Evolutionary conservation across 2,113 vertebrate genomes (phyloP), one percentile per base, ranked within the genome.

Genomic region (Neolamprologus sp.): DNA sequence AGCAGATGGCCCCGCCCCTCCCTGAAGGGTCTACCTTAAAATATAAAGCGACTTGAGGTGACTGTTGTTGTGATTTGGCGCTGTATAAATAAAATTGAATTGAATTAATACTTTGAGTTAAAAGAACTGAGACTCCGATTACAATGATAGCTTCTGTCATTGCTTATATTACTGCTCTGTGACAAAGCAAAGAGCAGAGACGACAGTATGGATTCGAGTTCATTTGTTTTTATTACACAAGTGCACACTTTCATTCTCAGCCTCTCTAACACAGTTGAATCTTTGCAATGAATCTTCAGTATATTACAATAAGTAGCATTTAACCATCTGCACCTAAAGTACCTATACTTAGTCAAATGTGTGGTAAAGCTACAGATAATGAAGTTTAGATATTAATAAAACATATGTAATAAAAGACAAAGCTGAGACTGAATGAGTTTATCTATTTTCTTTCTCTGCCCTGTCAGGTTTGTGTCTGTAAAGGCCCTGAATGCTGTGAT

Each of bases 381-480:
- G 19, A 53, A n/a, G 51, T 53, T 53, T 21, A 53, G 19, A n/a
- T 53, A n/a, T 53, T 53, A 53, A 53, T 53, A n/a, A 53, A 51
- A 51, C 8, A 51, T 19, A 51, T 9, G 49, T 51, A 51, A 51
- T 51, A 19, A 51, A 51, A 51, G 49, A 19, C 47, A 51, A 51
- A 51, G 49, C 49, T 53, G 49, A 53, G 9, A 53, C 7, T 53
- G 19, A 53, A n/a, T n/a, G 7, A 53, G 19, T 53, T 53, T 51
- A 10, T 51, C 9, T 53, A 53, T 53, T 9, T 53, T n/a, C 19
- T 53, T n/a, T 53, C 45, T 16, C 45, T 40, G 37, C 37, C 5
- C 37, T 40, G 10, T 40, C 1, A 2, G 37, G 37, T 40, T 0
- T 11, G 37, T 11, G 37, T 11, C 37, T 40, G 37, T 40, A 40